Percentiles rank a stretch among this genome's conserved stretches.
phyloP scores from a whole-genome alignment of 2,113 vertebrate genomes.

The Agapornis roseicollis region DNA sequence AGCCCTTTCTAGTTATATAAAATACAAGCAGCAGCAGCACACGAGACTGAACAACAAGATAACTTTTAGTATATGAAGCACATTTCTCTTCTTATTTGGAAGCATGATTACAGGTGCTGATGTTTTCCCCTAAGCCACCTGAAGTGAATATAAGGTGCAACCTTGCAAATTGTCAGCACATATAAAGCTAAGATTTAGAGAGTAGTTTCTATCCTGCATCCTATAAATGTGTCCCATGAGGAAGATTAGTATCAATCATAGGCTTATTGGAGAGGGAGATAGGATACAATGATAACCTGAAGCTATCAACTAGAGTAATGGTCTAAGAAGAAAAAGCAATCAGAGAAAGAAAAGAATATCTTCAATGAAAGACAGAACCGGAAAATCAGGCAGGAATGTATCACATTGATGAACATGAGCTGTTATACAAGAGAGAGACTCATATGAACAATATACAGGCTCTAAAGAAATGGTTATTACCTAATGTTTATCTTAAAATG shows the following conservation, averaged over 20 bases:
- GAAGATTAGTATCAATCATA: constrained; percentile 84
- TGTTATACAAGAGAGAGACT: constrained; percentile 58
- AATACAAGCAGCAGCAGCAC: not conserved
- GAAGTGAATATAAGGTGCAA: constrained; percentile 71
- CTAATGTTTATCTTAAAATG: constrained; percentile 65
- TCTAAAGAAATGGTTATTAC: constrained; percentile 59
- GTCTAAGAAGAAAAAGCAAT: constrained; percentile 80
- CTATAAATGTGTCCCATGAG: constrained; percentile 76
- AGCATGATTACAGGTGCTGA: constrained; percentile 60
- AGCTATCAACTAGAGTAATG: constrained; percentile 79
- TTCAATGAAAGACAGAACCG: constrained; percentile 62
- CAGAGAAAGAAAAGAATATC: constrained; percentile 73
- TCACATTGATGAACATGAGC: constrained; percentile 71
- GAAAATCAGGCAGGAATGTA: constrained; percentile 63
- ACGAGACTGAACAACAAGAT: not conserved
- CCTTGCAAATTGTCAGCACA: constrained; percentile 75
- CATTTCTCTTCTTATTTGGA: constrained; percentile 59
- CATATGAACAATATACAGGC: constrained; percentile 52
- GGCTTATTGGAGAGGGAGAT: constrained; percentile 80
- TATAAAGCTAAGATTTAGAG: constrained; percentile 79
- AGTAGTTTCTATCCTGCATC: constrained; percentile 71
- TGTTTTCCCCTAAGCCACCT: constrained; percentile 64
- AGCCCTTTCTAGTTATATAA: not conserved
- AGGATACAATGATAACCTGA: constrained; percentile 78
- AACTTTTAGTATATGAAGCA: not conserved